phyloP scores from a whole-genome alignment of 1,140 invertebrate species.

The Diachasmimorpha longicaudata region DNA sequence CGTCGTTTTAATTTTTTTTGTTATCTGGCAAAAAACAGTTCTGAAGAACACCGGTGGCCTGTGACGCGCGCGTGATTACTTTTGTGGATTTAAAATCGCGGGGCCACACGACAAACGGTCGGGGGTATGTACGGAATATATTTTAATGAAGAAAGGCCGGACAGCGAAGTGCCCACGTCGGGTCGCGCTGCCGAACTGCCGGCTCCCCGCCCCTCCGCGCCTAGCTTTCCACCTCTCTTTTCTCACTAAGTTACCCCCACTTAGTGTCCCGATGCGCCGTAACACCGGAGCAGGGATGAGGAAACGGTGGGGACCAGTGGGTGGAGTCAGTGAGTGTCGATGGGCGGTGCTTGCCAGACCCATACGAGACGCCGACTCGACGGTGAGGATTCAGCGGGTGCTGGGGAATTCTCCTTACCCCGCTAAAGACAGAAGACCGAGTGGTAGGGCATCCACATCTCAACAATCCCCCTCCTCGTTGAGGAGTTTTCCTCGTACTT shows the following conservation, averaged over 20 bases:
- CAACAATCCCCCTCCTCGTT: not conserved
- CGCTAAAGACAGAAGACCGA: not conserved
- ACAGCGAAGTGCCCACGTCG: conserved; percentile 63
- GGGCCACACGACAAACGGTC: conserved; percentile 29
- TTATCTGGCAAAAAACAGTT: not conserved
- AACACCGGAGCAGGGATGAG: not conserved
- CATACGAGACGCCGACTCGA: not conserved
- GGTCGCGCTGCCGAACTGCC: conserved; percentile 63
- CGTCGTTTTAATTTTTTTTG: not conserved
- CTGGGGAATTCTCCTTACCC: not conserved
- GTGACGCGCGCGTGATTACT: conserved; percentile 16
- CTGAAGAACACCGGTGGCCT: conserved; percentile 16
- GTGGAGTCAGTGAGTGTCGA: not conserved
- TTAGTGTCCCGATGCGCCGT: conserved; percentile 10
- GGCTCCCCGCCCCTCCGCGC: conserved; percentile 58
- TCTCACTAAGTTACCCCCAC: conserved; percentile 34
- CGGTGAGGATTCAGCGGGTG: not conserved
- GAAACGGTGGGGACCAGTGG: not conserved
- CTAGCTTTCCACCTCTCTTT: conserved; percentile 39
- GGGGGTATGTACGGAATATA: conserved; percentile 49
- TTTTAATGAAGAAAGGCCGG: conserved; percentile 63
- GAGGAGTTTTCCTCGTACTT: not conserved
- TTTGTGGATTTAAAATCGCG: conserved; percentile 9
- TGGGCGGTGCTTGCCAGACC: not conserved
- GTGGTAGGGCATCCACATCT: not conserved